Evolutionary conservation across 2,888 invertebrate species (phyloP), one percentile per base, ranked within the genome.

Genomic region (Thymelicus acteon): DNA sequence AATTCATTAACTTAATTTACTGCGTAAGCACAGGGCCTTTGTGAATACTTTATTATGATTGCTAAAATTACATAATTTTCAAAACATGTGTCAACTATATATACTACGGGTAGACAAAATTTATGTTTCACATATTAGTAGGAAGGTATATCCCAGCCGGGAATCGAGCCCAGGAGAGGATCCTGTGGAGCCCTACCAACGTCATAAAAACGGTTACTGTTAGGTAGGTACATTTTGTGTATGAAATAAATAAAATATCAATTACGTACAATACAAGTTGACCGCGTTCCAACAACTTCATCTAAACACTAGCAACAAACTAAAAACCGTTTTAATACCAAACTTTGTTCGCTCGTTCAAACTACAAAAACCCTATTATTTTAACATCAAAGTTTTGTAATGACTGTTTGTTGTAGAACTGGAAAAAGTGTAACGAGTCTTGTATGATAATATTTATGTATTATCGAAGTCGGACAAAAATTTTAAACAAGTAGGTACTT

Each of bases 381-480:
- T 60, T 60, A 48, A 67, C 60, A 67, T 49, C n/a, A n/a, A 19
- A 67, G 60, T 67, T 67, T 60, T 49, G 39, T 15, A 67, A 67
- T 60, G 49, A 67, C 66, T 60, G 58, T 39, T 60, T 37, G 66
- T 8, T 39, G 60, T 48, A 62, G 44, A 6, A 15, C 12, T 15
- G 8, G 12, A 48, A 49, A 24, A 24, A 24, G 8, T 12, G 31
- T 31, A 52, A 19, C 52, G 52, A 49, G 8, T 54, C 12, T 24
- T 24, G 54, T 54, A 8, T 54, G 12, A 54, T 54, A 31, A 19
- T n/a, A 49, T 49, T 2, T 31, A 31, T 2, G 12, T 19, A 0
- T 15, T 49, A 52, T 52, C 15, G 0, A 49, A 15, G n/a, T 15
- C 49, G 7, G 49, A 15, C 49, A 49, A 49, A 49, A 49, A 49